Evolutionary conservation across 2,888 invertebrate genomes (phyloP), one percentile per base, ranked within the genome.

Genomic region (Lithophane semibrunnea): DNA sequence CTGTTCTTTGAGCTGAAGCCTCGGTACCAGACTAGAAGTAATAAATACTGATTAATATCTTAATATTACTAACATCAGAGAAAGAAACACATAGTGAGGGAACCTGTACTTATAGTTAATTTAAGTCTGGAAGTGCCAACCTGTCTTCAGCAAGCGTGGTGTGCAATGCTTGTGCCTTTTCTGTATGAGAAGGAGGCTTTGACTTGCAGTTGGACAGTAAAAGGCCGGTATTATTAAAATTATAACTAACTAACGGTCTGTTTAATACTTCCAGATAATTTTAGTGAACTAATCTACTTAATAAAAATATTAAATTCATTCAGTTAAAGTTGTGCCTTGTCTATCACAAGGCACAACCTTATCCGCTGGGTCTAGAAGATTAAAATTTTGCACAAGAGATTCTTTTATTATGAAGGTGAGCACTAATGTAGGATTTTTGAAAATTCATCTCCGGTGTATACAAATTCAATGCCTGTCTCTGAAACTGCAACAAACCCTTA

Each of bases 1-100:
- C 96, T 92, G 88, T 96, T 96, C 90, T 98, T 98, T 44, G 98
- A 98, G 80, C 98, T 98, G 92, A 98, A 98, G 65, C 99, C 99
- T 86, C 99, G 97, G 94, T 98, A 99, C 99, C 99, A 99, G 44
- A 97, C 98, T 98, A 71, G 94, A 68, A 96, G 94, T 64, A 67
- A 69, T 56, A 61, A 29, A 49, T 16, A 16, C 0, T 52, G 0
- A 58, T 52, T 24, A 66, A 66, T 47, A 60, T 12, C 5, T n/a
- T 56, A 18, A 18, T 21, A 54, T 52, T 18, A 52, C 8, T 21
- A 2, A 52, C 5, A 52, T 18, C 21, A 52, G 21, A 9, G 21
- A 21, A 52, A 8, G 52, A 52, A 52, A 21, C 2, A 52, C 21
- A 52, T 21, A 0, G 52, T 8, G 9, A 21, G 52, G 18, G 18